Base-by-base conservation (phyloP, 2,797 vertebrate genomes). In the Parambassis ranga region DNA sequence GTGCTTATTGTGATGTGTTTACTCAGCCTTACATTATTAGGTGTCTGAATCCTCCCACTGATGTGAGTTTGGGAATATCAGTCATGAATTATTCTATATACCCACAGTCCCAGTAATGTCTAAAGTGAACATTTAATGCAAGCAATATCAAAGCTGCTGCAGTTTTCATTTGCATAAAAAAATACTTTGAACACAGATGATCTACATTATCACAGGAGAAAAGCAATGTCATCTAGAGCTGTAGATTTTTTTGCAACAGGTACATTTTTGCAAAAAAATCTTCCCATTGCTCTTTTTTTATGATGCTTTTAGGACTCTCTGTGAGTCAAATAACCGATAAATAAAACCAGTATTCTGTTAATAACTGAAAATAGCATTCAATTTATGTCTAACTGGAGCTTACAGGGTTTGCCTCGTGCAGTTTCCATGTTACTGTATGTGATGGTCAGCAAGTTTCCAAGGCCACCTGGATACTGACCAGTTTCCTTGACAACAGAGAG, bases 401-500 rank as follows among this genome's bases (percentile, higher is more conserved):
- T n/a, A 14, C 58, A 11, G n/a, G 58, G 55, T 57, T 43, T 15
- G 8, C 19, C 22, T 41, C 2, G 55, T 1, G 9, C 42, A 28
- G 51, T 56, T 56, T 53, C 38, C 35, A 10, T 63, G 16, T 47
- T n/a, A 4, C 33, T 30, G 8, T 37, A 37, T 60, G 27, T 59
- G 24, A 65, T 61, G 55, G 53, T 75, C 74, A 73, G 49, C 56
- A 24, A 36, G 61, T 65, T 50, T 50, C 46, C 55, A 67, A 70
- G 73, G 67, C 78, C 71, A 64, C 35, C 18, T 8, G 43, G 38
- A 67, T 68, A 76, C 69, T 56, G 55, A 60, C 43, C 42, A 43
- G 87, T 88, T 87, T 83, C 86, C 88, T 79, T 89, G 88, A 87
- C 87, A 89, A 87, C 83, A 56, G 65, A 81, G 65, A 81, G 75